These are phyloP conservation scores for Apis laboriosa DNA, from an alignment of 1,140 invertebrate genomes.

Conservation along the genomic window DNA sequence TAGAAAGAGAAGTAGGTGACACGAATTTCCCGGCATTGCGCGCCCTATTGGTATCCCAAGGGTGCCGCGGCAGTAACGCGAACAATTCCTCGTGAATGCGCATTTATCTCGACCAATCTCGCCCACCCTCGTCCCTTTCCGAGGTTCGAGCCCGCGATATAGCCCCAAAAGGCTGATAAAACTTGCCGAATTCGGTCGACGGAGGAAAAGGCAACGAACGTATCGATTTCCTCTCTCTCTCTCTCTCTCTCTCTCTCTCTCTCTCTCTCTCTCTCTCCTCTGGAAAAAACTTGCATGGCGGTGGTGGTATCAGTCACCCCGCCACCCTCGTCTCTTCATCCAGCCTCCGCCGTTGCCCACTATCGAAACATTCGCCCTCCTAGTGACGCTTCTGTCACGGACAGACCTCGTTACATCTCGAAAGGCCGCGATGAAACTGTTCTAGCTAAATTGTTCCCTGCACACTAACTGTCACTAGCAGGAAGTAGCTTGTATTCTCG, in stretches of 20 bases:
- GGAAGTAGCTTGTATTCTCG: constrained; percentile 23
- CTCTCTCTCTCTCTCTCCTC: not conserved
- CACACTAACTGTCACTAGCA: constrained; percentile 75
- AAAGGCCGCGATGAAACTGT: constrained; percentile 79
- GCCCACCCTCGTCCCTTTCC: not conserved
- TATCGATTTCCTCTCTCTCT: not conserved
- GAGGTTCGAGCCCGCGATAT: constrained; percentile 6
- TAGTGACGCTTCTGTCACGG: constrained; percentile 69
- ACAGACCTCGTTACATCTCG: constrained; percentile 77
- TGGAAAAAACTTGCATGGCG: constrained; percentile 31
- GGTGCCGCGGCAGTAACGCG: constrained; percentile 59
- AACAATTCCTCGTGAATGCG: constrained; percentile 66
- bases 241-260: too few species aligned
- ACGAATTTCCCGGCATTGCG: constrained; percentile 67
- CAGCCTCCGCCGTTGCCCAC: not conserved
- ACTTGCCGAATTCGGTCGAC: constrained; percentile 37
- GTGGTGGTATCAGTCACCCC: not conserved
- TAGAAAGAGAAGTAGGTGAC: constrained; percentile 69
- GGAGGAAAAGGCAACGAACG: constrained; percentile 27
- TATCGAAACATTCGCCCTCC: constrained; percentile 65
- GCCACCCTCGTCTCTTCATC: not conserved
- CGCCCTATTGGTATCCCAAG: constrained; percentile 65
- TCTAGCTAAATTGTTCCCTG: constrained; percentile 75
- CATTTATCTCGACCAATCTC: constrained; percentile 57
- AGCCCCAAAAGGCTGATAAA: constrained; percentile 55